Conservation (phyloP, 64 coral and sea anemone genomes). For the Pocillopora verrucosa region DNA sequence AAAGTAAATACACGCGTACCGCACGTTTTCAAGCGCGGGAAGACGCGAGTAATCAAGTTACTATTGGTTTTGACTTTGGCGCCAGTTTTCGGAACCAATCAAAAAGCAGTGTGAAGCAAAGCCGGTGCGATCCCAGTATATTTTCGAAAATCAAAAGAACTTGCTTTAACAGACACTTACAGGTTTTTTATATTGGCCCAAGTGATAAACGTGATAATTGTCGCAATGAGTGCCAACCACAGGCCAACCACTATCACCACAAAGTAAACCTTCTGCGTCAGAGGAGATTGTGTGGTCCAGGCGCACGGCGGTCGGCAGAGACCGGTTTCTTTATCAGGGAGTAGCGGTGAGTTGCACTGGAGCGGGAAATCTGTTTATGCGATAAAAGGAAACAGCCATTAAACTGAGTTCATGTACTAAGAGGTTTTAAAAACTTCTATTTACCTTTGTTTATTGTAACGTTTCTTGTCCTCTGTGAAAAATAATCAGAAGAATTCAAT, state of each 20-base stretch:
- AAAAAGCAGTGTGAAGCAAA: too few species aligned
- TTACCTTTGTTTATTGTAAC: neutral
- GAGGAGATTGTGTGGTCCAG: slow-evolving; percentile 60
- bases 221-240: slow-evolving; percentile 67
- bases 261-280: slow-evolving; percentile 35
- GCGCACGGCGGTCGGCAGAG: slow-evolving; percentile 67
- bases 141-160: too few species aligned
- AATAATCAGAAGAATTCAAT: neutral
- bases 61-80: neutral
- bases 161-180: slow-evolving; percentile 18
- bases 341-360: slow-evolving; percentile 69
- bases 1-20: too few species aligned
- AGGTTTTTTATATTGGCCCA: slow-evolving; percentile 66
- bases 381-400: neutral
- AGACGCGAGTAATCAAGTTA: neutral
- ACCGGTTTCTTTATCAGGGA: slow-evolving; percentile 51
- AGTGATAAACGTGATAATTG: slow-evolving; percentile 67
- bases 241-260: slow-evolving; percentile 49
- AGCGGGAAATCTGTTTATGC: neutral
- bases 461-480: neutral
- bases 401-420: too few species aligned
- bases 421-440: too few species aligned
- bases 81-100: too few species aligned
- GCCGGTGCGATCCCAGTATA: too few species aligned
- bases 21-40: neutral